Evolutionary conservation across 35 echinoderm and acorn worm genomes (phyloP).

Genomic region (Ophioderma brevispina): DNA sequence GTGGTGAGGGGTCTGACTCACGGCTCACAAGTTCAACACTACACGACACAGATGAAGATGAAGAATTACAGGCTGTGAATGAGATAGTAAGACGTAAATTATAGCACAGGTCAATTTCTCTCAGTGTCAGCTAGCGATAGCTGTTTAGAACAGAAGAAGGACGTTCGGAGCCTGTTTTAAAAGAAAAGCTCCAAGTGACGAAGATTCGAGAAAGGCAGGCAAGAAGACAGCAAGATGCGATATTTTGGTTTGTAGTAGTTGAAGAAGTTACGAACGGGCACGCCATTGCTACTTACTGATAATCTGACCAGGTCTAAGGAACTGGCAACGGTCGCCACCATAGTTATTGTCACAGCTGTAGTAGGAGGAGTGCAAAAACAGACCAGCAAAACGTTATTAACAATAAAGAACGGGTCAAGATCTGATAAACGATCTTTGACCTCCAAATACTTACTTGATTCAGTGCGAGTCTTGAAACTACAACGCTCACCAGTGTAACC

Average conservation of each 20-base stretch:
- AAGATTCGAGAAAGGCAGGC: not conserved
- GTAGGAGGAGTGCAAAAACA: not conserved
- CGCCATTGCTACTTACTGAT: slow-evolving; percentile 12
- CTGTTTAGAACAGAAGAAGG: not conserved
- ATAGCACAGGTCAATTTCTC: not conserved
- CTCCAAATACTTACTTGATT: not conserved
- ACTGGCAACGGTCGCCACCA: not conserved
- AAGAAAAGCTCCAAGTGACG: not conserved
- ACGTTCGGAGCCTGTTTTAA: not conserved
- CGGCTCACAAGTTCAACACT: not conserved
- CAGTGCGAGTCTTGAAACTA: not conserved
- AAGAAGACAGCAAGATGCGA: slow-evolving; percentile 8
- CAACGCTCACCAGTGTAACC: not conserved
- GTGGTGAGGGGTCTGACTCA: not conserved
- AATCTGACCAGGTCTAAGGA: not conserved
- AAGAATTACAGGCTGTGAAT: slow-evolving; percentile 5
- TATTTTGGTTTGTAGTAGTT: not conserved
- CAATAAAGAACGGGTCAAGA: not conserved
- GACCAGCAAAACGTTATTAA: not conserved
- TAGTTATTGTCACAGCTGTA: not conserved
- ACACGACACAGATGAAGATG: slow-evolving; percentile 7
- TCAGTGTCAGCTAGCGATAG: not conserved
- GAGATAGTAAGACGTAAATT: not conserved
- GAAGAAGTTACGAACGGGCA: not conserved
- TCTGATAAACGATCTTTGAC: slow-evolving; percentile 7